These are phyloP conservation scores for Agrypnia vestita DNA, from an alignment of 1,140 invertebrate genomes.

Conservation along the genomic window DNA sequence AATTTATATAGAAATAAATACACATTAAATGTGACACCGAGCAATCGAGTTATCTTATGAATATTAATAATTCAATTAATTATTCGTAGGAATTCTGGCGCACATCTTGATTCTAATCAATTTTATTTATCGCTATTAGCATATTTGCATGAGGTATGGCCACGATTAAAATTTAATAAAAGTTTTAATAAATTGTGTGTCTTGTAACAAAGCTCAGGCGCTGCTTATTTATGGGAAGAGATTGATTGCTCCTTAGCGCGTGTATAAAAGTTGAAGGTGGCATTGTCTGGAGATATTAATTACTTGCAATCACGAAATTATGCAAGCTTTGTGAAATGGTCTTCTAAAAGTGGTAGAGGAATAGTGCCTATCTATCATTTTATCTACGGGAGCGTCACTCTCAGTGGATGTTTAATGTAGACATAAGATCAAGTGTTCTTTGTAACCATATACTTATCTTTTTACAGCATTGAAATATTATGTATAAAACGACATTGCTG, in stretches of 20 bases:
- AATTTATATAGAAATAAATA: constrained; percentile 22
- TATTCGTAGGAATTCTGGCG: constrained; percentile 27
- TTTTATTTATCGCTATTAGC: constrained; percentile 30
- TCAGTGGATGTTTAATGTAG: too few species aligned
- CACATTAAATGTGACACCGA: constrained; percentile 17
- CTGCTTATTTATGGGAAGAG: constrained; percentile 10
- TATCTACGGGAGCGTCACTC: too few species aligned
- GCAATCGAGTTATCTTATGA: constrained; percentile 35
- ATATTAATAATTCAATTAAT: constrained; percentile 46
- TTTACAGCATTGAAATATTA: too few species aligned
- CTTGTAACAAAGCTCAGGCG: not conserved
- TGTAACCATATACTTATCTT: too few species aligned
- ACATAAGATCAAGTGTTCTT: too few species aligned
- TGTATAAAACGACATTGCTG: too few species aligned
- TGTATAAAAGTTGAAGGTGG: too few species aligned
- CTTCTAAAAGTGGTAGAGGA: too few species aligned
- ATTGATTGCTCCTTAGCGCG: not conserved
- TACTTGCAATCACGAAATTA: too few species aligned
- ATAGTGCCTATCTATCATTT: too few species aligned
- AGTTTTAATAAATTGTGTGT: constrained; percentile 13
- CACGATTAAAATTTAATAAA: constrained; percentile 30
- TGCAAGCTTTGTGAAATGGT: too few species aligned
- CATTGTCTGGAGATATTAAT: too few species aligned
- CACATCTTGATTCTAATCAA: constrained; percentile 38
- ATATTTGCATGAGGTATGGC: constrained; percentile 25